Base-by-base conservation (phyloP, 1,140 invertebrate genomes). In the Acyrthosiphon pisum region DNA sequence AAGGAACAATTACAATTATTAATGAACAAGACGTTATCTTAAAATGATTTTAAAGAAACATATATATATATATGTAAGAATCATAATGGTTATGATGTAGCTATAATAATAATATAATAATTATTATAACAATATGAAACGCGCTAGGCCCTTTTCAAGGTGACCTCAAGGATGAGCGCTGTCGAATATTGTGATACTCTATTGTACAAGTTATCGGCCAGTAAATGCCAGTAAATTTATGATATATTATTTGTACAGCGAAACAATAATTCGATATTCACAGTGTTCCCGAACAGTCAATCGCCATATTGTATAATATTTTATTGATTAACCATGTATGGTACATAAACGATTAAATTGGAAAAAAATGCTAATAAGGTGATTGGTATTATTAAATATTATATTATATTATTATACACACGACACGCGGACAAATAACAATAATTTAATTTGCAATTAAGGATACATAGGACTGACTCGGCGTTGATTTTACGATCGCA, bases 151-250 rank as follows among this genome's bases (percentile, higher is more conserved):
- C 35, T 83, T 7, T 37, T 37, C 81, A 37, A 83, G 81, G 81
- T 83, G 37, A 83, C 81, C 81, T 83, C 81, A 83, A 83, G 81
- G 81, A 37, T 83, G 37, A 83, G 9, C 20, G 76, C 76, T 83
- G 35, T 83, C 76, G 20, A 37, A 37, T 83, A 23, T 83, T 83
- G 6, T 41, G n/a, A 68, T 23, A 83, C 81, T 41, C 81, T 41
- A 83, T 83, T 41, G 81, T 83, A 83, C n/a, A 41, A 41, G 37
- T 83, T 83, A 37, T 83, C 35, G 81, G 81, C 81, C 35, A 83
- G n/a, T n/a, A 53, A 50, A 81, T 83, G 81, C 81, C 35, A 83
- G n/a, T n/a, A 53, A 50, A 81, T 83, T 41, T 20, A 83, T 41
- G 35, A 83, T 18, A 83, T 83, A 83, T 37, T 83, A 83, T 37